Conservation (phyloP, 92 coral and sea anemone genomes). For the Porites evermanni region DNA sequence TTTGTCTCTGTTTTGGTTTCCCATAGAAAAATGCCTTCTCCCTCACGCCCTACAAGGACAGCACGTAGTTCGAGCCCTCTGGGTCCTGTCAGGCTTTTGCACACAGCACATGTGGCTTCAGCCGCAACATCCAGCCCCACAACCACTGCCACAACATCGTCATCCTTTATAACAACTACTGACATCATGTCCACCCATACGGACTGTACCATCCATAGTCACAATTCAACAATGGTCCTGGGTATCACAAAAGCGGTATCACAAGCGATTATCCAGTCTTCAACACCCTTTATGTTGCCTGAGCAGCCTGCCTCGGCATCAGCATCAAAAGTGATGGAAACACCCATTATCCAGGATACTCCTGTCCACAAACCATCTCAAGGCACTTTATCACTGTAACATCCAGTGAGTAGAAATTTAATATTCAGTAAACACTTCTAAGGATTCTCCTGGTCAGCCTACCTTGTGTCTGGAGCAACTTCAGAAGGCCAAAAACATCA, state of each 20-base stretch:
- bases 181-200: no score
- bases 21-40: constrained; percentile 8
- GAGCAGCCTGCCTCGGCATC: neutral
- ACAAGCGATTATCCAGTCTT: constrained; percentile 5
- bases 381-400: constrained; percentile 11
- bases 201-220: neutral
- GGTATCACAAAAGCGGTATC: constrained; percentile 11
- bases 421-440: constrained; percentile 4
- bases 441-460: constrained; percentile 19
- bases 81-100: neutral
- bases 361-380: constrained; percentile 12
- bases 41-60: constrained; percentile 1
- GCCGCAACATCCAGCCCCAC: neutral
- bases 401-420: constrained; percentile 6
- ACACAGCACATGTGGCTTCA: neutral
- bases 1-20: constrained; percentile 1
- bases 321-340: neutral
- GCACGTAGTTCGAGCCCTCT: constrained; percentile 8
- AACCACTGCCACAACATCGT: neutral
- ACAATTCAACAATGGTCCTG: constrained; percentile 9
- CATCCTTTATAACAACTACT: neutral
- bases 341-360: constrained; percentile 11
- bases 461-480: constrained; percentile 46
- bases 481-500: constrained; percentile 31
- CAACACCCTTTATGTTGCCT: constrained; percentile 15